These are phyloP conservation scores for Menura novaehollandiae DNA, from an alignment of 2,113 vertebrate genomes.

Conservation along the genomic window DNA sequence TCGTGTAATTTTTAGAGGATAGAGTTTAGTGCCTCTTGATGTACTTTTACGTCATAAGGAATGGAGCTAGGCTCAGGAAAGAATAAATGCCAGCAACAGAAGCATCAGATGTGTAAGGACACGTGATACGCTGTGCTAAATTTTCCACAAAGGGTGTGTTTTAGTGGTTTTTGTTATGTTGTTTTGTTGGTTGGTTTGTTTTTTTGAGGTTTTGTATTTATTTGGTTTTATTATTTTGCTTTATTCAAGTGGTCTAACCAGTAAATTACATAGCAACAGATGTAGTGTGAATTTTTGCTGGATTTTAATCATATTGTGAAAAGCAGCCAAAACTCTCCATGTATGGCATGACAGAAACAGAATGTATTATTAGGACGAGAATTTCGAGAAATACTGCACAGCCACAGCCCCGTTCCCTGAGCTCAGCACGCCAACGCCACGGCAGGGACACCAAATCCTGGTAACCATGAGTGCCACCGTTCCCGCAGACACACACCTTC, in stretches of 20 bases:
- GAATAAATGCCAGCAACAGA: neutral
- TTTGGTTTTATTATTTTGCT: neutral
- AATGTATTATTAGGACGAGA: neutral
- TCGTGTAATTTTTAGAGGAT: accelerated
- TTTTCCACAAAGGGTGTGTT: neutral
- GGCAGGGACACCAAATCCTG: neutral
- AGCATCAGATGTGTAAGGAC: neutral
- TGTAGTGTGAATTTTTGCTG: neutral
- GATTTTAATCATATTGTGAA: neutral
- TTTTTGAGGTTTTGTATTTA: neutral
- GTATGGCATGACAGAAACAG: neutral
- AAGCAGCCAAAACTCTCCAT: neutral
- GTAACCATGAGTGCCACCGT: accelerated
- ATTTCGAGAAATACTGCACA: neutral
- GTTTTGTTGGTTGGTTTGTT: too few species aligned
- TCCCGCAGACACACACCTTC: neutral
- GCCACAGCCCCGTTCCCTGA: accelerated
- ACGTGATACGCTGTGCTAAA: neutral
- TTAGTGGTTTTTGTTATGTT: neutral
- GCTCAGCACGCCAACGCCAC: neutral
- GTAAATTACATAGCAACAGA: neutral
- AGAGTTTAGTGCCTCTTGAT: neutral
- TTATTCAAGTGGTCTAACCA: neutral
- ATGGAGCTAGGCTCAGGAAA: neutral
- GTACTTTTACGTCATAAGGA: neutral